These are phyloP conservation scores for Scylla paramamosain DNA, from an alignment of 1,140 invertebrate genomes.

Conservation along the genomic window DNA sequence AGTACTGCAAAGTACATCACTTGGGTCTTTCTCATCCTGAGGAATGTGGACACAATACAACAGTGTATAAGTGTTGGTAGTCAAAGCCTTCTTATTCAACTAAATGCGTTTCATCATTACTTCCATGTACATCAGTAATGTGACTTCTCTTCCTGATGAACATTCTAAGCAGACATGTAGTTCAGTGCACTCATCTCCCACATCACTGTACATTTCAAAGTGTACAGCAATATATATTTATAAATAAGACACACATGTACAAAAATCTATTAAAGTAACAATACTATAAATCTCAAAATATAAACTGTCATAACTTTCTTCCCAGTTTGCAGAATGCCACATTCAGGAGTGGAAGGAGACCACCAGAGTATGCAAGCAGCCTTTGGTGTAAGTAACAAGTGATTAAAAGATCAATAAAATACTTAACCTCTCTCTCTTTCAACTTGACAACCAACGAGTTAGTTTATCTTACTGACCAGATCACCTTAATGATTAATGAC, in stretches of 20 bases:
- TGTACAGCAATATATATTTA: conserved; percentile 39
- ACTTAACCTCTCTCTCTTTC: background rate
- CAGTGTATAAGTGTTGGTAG: background rate
- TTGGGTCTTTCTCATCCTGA: background rate
- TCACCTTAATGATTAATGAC: too few species aligned
- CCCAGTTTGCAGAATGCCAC: background rate
- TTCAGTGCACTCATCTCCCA: background rate
- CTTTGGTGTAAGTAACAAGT: background rate
- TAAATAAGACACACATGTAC: background rate
- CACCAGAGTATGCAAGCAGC: background rate
- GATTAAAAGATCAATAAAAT: conserved; percentile 15
- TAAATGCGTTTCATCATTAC: background rate
- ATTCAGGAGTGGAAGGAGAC: background rate
- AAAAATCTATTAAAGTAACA: background rate
- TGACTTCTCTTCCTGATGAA: background rate
- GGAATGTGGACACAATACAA: background rate
- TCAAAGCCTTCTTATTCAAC: background rate
- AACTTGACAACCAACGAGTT: background rate
- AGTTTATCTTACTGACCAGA: too few species aligned
- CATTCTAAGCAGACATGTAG: background rate
- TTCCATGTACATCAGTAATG: background rate
- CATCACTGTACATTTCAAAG: background rate
- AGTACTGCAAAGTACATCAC: background rate
- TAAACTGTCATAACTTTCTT: background rate
- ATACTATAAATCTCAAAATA: background rate